These are phyloP conservation scores for Chrysolina oricalcia DNA, from an alignment of 2,888 invertebrate genomes.

Conservation along the genomic window DNA sequence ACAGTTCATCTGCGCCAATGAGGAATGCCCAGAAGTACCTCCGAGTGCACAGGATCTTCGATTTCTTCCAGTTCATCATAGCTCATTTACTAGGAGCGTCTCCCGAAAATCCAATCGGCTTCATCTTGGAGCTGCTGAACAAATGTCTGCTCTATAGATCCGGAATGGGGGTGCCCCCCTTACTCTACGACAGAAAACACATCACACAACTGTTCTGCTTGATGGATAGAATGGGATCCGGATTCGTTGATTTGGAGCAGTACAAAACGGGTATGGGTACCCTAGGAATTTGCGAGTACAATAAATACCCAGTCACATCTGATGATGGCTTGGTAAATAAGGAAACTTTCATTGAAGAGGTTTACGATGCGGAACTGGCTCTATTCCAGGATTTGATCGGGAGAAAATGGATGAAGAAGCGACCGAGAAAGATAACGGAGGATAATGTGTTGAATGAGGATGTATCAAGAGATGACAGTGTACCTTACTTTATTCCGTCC, in stretches of 20 bases:
- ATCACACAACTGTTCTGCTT: constrained; percentile 65
- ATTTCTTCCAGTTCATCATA: constrained; percentile 72
- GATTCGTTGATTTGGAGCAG: constrained; percentile 64
- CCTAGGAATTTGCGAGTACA: constrained; percentile 66
- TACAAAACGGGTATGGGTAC: constrained; percentile 67
- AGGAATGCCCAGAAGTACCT: constrained; percentile 69
- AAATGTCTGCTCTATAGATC: constrained; percentile 71
- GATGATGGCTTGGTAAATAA: constrained; percentile 62
- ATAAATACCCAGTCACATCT: constrained; percentile 60
- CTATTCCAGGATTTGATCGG: constrained; percentile 59
- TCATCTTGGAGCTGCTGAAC: constrained; percentile 70
- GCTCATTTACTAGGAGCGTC: constrained; percentile 69
- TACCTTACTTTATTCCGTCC: constrained; percentile 55
- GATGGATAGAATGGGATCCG: constrained; percentile 68
- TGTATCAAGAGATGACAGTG: constrained; percentile 23
- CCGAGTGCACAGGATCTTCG: constrained; percentile 68
- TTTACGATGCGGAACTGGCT: constrained; percentile 52
- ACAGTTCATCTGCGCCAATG: constrained; percentile 59
- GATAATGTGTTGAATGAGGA: constrained; percentile 22
- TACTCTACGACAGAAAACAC: constrained; percentile 69
- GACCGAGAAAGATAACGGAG: background rate
- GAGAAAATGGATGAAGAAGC: constrained; percentile 44
- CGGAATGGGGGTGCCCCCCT: constrained; percentile 70
- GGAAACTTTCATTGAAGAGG: constrained; percentile 65
- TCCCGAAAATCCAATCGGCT: constrained; percentile 70